phyloP scores from a whole-genome alignment of 2,113 vertebrate species.

The Bubalus kerabau region DNA sequence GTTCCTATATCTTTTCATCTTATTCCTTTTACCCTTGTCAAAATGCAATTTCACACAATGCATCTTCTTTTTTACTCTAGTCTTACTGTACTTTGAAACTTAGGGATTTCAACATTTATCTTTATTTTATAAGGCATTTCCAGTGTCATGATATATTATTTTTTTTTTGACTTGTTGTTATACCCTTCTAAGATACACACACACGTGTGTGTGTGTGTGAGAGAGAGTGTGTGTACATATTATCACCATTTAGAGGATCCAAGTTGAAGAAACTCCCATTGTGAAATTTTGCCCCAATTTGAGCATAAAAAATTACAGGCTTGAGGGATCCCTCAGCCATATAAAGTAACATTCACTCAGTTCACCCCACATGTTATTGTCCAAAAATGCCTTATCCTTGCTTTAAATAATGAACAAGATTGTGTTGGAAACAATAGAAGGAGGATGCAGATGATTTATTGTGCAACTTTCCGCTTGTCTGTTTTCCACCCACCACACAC shows the following conservation, averaged over 20 bases:
- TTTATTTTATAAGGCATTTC: conserved; percentile 35
- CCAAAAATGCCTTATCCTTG: not conserved
- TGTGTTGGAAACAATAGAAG: not conserved
- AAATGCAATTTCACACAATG: not conserved
- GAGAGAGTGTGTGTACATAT: not conserved
- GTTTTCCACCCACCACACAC: not conserved
- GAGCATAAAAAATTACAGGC: not conserved
- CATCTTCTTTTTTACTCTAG: not conserved
- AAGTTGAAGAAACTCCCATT: not conserved
- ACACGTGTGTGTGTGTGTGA: not conserved
- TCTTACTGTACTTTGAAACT: conserved; percentile 4
- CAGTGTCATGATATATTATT: not conserved
- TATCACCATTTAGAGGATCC: not conserved
- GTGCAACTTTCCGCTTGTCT: not conserved
- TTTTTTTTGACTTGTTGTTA: conserved; percentile 39
- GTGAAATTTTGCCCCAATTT: not conserved
- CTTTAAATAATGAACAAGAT: not conserved
- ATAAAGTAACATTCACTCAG: not conserved
- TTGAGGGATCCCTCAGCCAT: not conserved
- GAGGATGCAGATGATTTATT: not conserved
- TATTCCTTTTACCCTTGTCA: not conserved
- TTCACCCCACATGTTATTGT: not conserved
- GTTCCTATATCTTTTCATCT: not conserved
- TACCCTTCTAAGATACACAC: not conserved
- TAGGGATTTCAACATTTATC: conserved; percentile 9